Conservation (phyloP, 2,888 invertebrate species). For the Agonopterix alstromeriana region DNA sequence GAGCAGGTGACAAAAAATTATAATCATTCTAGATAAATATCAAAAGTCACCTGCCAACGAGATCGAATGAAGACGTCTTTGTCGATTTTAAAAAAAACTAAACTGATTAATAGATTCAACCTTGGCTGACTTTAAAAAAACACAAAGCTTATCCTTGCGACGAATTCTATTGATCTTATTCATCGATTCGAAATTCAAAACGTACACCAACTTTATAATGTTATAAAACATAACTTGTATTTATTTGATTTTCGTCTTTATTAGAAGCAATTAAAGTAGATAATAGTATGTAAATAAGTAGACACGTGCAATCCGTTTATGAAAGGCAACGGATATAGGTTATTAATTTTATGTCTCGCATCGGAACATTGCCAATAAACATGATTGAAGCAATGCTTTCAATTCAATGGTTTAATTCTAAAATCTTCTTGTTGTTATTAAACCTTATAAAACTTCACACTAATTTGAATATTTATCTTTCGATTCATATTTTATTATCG, state of each 20-base stretch:
- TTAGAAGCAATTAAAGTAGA: conserved; percentile 10
- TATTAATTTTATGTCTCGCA: conserved; percentile 64
- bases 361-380: conserved; percentile 59
- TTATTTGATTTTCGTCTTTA: neutral
- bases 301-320: conserved; percentile 56
- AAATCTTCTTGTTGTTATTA: no score
- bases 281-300: neutral
- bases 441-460: no score
- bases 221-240: conserved; percentile 1
- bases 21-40: no score
- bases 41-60: no score
- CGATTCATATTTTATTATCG: conserved; percentile 14
- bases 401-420: neutral
- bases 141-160: conserved; percentile 33
- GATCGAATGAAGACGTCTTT: no score
- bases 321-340: conserved; percentile 66
- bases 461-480: conserved; percentile 1
- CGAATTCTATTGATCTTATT: conserved; percentile 54
- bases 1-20: no score
- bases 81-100: neutral
- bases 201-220: conserved; percentile 12
- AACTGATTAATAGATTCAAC: conserved; percentile 2
- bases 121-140: conserved; percentile 7
- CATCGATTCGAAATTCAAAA: conserved; percentile 44
- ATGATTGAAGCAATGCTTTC: conserved; percentile 33